Evolutionary conservation across 2,797 vertebrate species (phyloP).

Genomic region (Malurus leucopterus): DNA sequence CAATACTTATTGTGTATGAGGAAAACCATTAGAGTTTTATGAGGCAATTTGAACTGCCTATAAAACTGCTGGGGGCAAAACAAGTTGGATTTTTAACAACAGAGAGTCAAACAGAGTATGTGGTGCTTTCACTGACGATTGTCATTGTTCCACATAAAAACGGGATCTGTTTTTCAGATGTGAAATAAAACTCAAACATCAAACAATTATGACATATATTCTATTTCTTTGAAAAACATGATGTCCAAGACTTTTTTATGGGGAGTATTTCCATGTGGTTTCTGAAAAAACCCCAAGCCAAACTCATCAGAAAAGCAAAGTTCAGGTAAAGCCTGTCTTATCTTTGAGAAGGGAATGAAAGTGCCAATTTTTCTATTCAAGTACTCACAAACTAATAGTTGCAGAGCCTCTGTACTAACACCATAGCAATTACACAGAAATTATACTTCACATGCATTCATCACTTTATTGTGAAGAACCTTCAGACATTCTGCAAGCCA

Average conservation of each 20-base stretch:
- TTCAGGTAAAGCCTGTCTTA: not conserved
- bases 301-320: not conserved
- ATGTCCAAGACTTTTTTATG: not conserved
- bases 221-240: not conserved
- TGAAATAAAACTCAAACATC: not conserved
- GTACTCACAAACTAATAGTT: not conserved
- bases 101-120: not conserved
- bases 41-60: not conserved
- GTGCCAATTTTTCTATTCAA: not conserved
- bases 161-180: not conserved
- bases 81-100: not conserved
- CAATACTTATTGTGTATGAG: not conserved
- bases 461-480: not conserved
- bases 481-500: not conserved
- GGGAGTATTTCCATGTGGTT: not conserved
- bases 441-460: not conserved
- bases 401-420: not conserved
- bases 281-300: not conserved
- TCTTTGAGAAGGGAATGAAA: not conserved
- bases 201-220: not conserved
- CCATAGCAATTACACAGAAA: not conserved
- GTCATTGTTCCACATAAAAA: not conserved
- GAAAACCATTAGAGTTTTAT: conserved; percentile 22
- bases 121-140: not conserved
- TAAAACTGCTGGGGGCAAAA: not conserved